Conservation (phyloP, 2,797 vertebrate genomes). For the Huso huso region DNA sequence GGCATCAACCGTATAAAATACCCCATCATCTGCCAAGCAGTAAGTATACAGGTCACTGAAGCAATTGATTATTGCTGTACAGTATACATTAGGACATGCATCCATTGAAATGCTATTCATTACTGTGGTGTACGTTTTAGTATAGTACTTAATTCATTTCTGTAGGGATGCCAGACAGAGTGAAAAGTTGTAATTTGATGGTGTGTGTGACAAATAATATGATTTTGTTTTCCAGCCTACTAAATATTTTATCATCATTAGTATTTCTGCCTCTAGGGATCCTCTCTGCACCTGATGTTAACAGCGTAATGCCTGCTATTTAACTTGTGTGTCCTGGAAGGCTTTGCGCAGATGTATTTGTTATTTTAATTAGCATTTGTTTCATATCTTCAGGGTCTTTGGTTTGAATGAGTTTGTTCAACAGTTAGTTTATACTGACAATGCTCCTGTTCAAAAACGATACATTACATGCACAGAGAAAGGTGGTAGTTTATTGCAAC, state of each 20-base stretch:
- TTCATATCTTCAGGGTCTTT: conserved; percentile 5
- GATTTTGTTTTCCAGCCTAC: not conserved
- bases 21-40: conserved; percentile 82
- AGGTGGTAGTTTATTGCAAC: not conserved
- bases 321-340: not conserved
- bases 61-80: conserved; percentile 43
- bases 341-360: conserved; percentile 14
- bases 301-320: not conserved
- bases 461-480: not conserved
- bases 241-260: not conserved
- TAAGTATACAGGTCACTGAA: conserved; percentile 56
- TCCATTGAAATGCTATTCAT: not conserved
- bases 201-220: not conserved
- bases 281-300: not conserved
- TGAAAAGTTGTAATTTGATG: not conserved
- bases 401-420: not conserved
- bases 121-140: not conserved
- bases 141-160: not conserved
- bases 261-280: not conserved
- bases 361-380: conserved; percentile 22
- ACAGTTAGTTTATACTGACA: not conserved
- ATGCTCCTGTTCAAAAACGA: not conserved
- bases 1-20: conserved; percentile 88
- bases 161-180: too few relatives aligned
- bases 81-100: conserved; percentile 10